Conservation (phyloP, 2,888 invertebrate genomes). For the Polyploca ridens region DNA sequence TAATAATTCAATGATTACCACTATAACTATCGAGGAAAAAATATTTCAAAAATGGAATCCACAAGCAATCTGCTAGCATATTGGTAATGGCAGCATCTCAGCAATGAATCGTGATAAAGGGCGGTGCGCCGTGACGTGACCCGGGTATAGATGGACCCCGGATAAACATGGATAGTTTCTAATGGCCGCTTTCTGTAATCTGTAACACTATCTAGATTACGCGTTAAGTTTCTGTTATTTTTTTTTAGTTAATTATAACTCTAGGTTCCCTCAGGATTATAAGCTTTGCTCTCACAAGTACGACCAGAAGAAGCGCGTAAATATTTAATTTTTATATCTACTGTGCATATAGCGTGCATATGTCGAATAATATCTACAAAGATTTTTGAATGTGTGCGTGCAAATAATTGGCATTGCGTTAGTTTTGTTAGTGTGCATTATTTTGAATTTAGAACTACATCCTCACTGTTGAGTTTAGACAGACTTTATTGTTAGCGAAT, state of each 20-base stretch:
- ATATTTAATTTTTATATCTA: too few relatives aligned
- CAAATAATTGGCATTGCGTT: too few relatives aligned
- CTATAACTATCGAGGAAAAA: background rate
- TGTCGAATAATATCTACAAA: too few relatives aligned
- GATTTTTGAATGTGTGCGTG: too few relatives aligned
- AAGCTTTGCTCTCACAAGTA: too few relatives aligned
- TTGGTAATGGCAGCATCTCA: constrained; percentile 31
- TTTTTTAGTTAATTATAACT: background rate
- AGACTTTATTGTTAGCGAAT: too few relatives aligned
- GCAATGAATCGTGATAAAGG: constrained; percentile 36
- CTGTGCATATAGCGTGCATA: too few relatives aligned
- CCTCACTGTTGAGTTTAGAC: too few relatives aligned
- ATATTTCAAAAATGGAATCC: constrained; percentile 15
- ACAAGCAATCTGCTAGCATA: constrained; percentile 26
- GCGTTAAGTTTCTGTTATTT: background rate
- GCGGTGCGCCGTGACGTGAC: constrained; percentile 27
- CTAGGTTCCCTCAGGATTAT: background rate
- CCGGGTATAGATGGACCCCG: constrained; percentile 17
- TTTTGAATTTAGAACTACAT: too few relatives aligned
- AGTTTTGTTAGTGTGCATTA: too few relatives aligned
- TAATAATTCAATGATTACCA: too few relatives aligned
- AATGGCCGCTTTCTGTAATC: constrained; percentile 8
- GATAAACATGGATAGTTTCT: constrained; percentile 9
- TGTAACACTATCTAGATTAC: constrained; percentile 3
- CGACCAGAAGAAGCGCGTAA: too few relatives aligned